These are phyloP conservation scores for Mallotus villosus DNA, from an alignment of 2,797 vertebrate genomes.

Conservation along the genomic window DNA sequence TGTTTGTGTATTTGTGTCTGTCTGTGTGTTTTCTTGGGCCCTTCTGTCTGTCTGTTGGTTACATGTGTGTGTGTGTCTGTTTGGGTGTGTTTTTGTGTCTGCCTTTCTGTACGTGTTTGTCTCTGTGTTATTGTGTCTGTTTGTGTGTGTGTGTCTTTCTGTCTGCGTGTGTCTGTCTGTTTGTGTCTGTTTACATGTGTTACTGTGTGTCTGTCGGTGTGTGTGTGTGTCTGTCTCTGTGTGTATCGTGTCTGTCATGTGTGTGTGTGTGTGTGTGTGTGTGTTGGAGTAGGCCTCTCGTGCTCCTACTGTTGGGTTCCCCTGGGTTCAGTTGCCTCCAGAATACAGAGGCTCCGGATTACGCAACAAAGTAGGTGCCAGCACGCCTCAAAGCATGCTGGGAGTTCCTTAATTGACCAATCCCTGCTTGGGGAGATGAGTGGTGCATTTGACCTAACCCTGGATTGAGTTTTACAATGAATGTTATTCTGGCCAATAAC, in stretches of 20 bases:
- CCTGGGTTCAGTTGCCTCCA: conserved; percentile 81
- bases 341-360: conserved; percentile 82
- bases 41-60: not conserved
- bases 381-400: conserved; percentile 57
- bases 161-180: conserved; percentile 1
- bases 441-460: not conserved
- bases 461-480: not conserved
- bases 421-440: conserved; percentile 6
- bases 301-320: conserved; percentile 72
- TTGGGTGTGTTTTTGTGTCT: not conserved
- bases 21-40: not conserved
- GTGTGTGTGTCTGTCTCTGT: conserved; percentile 15
- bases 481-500: not conserved
- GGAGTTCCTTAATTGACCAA: conserved; percentile 34
- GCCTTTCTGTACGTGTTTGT: conserved; percentile 4
- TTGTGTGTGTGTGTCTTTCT: conserved; percentile 9
- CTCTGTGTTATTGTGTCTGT: not conserved
- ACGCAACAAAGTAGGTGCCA: conserved; percentile 81
- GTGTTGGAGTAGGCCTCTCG: conserved; percentile 74
- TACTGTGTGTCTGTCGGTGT: conserved; percentile 8
- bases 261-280: conserved; percentile 49
- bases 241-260: conserved; percentile 46
- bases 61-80: not conserved
- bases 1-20: no score
- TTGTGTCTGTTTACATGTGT: conserved; percentile 2